phyloP scores from a whole-genome alignment of 2,888 invertebrate genomes.

The Cryptocheilus praepositus region DNA sequence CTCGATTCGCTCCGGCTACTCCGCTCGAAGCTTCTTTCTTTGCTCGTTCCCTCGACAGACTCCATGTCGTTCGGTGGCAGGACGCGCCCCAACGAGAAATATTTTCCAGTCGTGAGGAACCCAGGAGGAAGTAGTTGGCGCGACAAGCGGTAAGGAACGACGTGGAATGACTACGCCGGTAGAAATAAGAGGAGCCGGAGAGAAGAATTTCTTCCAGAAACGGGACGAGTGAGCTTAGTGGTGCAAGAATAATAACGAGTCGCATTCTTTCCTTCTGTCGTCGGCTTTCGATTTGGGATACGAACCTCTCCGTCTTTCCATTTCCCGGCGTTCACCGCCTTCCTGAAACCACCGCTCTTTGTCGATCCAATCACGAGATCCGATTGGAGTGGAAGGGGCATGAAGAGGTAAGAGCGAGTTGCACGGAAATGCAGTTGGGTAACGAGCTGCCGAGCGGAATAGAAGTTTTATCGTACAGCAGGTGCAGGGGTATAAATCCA shows the following conservation, averaged over 20 bases:
- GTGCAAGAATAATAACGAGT: slow-evolving; percentile 57
- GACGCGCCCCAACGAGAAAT: slow-evolving; percentile 32
- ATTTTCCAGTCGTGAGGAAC: slow-evolving; percentile 43
- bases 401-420: background rate
- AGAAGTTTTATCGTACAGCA: slow-evolving; percentile 39
- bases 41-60: slow-evolving; percentile 20
- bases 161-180: background rate
- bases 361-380: slow-evolving; percentile 42
- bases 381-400: slow-evolving; percentile 27
- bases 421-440: slow-evolving; percentile 40
- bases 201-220: slow-evolving; percentile 45
- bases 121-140: slow-evolving; percentile 17
- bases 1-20: background rate
- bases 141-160: slow-evolving; percentile 33
- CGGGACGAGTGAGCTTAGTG: slow-evolving; percentile 37
- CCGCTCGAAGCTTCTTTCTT: background rate
- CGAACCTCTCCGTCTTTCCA: slow-evolving; percentile 24
- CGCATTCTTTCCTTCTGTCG: slow-evolving; percentile 44
- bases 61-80: slow-evolving; percentile 17
- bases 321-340: slow-evolving; percentile 20
- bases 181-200: slow-evolving; percentile 17
- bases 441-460: slow-evolving; percentile 45
- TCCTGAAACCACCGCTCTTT: slow-evolving; percentile 29
- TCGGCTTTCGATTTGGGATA: slow-evolving; percentile 49
- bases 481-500: slow-evolving; percentile 34